A percentile compares a stretch with the other conserved stretches of the same genome.
These are phyloP conservation scores for Thelaira solivaga DNA, from an alignment of 2,888 invertebrate species.

Conservation along the genomic window DNA sequence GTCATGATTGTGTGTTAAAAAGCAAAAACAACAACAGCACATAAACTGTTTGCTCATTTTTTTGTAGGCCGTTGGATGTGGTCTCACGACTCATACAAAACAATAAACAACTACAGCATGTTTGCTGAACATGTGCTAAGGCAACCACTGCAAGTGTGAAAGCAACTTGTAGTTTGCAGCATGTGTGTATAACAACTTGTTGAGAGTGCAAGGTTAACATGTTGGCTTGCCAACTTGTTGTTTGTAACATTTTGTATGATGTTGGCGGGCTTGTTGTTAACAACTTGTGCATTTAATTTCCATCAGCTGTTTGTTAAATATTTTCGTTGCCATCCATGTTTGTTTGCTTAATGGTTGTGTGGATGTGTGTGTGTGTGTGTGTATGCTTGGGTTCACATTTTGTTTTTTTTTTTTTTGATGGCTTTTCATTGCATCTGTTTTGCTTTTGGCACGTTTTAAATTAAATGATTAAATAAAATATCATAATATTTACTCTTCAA, in stretches of 20 bases:
- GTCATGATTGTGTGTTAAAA: slow-evolving; percentile 41
- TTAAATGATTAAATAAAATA: slow-evolving; percentile 56
- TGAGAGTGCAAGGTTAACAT: not conserved
- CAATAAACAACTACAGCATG: slow-evolving; percentile 5
- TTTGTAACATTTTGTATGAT: slow-evolving; percentile 2
- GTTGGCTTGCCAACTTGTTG: slow-evolving; percentile 7
- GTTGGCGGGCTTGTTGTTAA: slow-evolving; percentile 1
- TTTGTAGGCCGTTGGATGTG: slow-evolving; percentile 34
- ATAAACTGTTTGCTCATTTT: slow-evolving; percentile 30
- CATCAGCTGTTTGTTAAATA: slow-evolving; percentile 19
- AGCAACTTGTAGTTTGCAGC: not conserved
- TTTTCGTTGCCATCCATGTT: not conserved
- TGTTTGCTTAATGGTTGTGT: slow-evolving; percentile 6
- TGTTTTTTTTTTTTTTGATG: not conserved
- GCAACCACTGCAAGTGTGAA: not conserved
- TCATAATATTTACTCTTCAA: slow-evolving; percentile 58
- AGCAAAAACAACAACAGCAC: slow-evolving; percentile 2
- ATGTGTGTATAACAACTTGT: not conserved
- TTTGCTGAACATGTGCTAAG: not conserved
- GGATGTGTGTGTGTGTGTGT: not conserved
- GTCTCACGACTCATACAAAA: not conserved
- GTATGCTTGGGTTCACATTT: not conserved
- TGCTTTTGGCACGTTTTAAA: slow-evolving; percentile 57
- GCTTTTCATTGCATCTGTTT: slow-evolving; percentile 22
- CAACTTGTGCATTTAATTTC: not conserved